Evolutionary conservation across 2,113 vertebrate species (phyloP).

Genomic region (Cinclus mexicanus): DNA sequence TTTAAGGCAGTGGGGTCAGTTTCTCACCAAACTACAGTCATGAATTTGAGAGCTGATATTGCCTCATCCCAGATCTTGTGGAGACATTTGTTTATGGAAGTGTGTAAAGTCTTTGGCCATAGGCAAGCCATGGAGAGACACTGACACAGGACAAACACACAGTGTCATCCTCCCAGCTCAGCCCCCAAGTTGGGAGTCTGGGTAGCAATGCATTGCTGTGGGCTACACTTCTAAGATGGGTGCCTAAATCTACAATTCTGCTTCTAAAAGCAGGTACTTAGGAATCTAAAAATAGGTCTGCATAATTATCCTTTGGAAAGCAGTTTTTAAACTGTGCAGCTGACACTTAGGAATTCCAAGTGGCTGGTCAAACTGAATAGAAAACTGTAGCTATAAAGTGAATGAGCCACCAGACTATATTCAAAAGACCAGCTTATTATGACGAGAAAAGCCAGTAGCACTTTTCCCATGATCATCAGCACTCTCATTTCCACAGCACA

Average conservation of each 20-base stretch:
- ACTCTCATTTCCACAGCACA: conserved; percentile 9
- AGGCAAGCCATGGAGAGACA: background rate
- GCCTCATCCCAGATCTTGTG: background rate
- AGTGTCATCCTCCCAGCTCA: background rate
- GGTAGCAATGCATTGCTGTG: background rate
- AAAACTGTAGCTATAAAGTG: conserved; percentile 63
- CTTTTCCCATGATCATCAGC: conserved; percentile 48
- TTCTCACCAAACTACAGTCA: background rate
- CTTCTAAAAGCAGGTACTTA: conserved; percentile 59
- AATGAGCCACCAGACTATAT: conserved; percentile 43
- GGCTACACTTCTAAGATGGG: background rate
- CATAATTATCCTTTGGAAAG: conserved; percentile 61
- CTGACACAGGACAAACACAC: background rate
- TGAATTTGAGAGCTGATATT: background rate
- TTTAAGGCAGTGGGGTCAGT: background rate
- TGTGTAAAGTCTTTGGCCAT: background rate
- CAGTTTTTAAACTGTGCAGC: conserved; percentile 56
- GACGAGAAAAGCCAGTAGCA: conserved; percentile 30
- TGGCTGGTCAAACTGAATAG: conserved; percentile 66
- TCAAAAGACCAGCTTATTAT: conserved; percentile 62
- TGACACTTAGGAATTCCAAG: conserved; percentile 68
- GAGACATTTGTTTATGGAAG: background rate
- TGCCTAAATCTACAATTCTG: conserved; percentile 14
- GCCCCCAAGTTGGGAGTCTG: background rate
- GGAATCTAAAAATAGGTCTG: conserved; percentile 44